Evolutionary conservation across 2,888 invertebrate genomes (phyloP), one percentile per base, ranked within the genome.

Genomic region (Boloria selene): DNA sequence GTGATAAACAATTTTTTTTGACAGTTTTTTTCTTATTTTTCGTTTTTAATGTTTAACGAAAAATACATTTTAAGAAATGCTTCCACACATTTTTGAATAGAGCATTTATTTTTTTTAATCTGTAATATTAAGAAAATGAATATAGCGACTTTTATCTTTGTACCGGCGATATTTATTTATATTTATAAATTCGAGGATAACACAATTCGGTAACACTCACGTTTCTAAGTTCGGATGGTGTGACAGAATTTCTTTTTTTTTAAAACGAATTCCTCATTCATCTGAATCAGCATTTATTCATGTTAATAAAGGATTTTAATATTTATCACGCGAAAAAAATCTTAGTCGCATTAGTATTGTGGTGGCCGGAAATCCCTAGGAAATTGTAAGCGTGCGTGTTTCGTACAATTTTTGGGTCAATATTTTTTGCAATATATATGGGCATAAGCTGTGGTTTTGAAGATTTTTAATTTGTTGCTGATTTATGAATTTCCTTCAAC

Each of bases 231-330:
- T 79, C 72, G 77, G 79, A 76, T 75, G 31, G 71, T 68, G 78
- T 77, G 79, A 80, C 65, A 13, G 78, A 81, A 80, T 81, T 78
- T 74, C 61, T 62, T 63, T 61, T 44, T 47, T 63, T 52, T 61
- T 55, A 47, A 60, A 62, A 44, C 65, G 61, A 80, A 82, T 81
- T 84, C 78, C 79, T 84, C 78, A 72, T 73, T 70, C 69, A 73
- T 75, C 80, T 77, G 79, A 81, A 79, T 72, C 68, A 73, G 89
- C 89, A 89, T 88, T 89, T 89, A 88, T 87, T 82, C 80, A 83
- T 76, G 74, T 79, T 79, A 38, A 78, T 77, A 78, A 77, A 76
- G 73, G 71, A 74, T 75, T 77, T 54, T 73, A 74, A 65, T 74
- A 70, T 74, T 70, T 70, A 73, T 71, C 65, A 56, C 18, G 53